Percentiles rank a stretch among this genome's conserved stretches.
Conservation (phyloP, 2,113 vertebrate genomes). For the Megaleporinus macrocephalus region DNA sequence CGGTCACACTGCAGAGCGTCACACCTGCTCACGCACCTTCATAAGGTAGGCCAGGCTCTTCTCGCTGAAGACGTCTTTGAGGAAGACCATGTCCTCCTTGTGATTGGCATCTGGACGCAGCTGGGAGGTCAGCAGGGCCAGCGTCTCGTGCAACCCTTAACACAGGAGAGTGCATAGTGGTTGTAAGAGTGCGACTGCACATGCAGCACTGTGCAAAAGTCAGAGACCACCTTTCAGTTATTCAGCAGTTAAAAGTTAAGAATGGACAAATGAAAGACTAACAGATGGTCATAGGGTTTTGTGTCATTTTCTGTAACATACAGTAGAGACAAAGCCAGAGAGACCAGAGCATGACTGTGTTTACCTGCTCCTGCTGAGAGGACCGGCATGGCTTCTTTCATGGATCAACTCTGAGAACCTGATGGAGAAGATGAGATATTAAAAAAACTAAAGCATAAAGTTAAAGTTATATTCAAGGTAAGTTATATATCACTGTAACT, state of each 20-base stretch:
- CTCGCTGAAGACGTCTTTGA: conserved; percentile 93
- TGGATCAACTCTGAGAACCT: conserved; percentile 68
- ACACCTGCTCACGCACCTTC: conserved; percentile 80
- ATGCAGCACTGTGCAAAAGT: not conserved
- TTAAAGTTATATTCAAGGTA: not conserved
- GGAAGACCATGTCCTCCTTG: conserved; percentile 95
- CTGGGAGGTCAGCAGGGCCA: conserved; percentile 94
- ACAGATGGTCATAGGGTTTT: too few relatives aligned
- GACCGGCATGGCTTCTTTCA: conserved; percentile 89
- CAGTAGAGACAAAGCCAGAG: too few relatives aligned
- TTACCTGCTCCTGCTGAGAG: conserved; percentile 91
- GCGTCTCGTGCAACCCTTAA: conserved; percentile 89
- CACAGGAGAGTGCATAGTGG: not conserved
- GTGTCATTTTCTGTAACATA: too few relatives aligned
- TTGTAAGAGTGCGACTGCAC: not conserved
- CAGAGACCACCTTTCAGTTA: too few relatives aligned
- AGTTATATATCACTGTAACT: too few relatives aligned
- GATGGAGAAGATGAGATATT: conserved; percentile 17
- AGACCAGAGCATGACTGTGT: not conserved
- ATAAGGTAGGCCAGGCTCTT: conserved; percentile 90
- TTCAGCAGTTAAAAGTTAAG: too few relatives aligned
- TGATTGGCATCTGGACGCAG: conserved; percentile 92
- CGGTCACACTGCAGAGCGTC: conserved; percentile 40
- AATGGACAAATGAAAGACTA: too few relatives aligned
- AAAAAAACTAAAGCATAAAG: not conserved